phyloP scores from a whole-genome alignment of 2,888 invertebrate genomes.

The Horisme vitalbata region DNA sequence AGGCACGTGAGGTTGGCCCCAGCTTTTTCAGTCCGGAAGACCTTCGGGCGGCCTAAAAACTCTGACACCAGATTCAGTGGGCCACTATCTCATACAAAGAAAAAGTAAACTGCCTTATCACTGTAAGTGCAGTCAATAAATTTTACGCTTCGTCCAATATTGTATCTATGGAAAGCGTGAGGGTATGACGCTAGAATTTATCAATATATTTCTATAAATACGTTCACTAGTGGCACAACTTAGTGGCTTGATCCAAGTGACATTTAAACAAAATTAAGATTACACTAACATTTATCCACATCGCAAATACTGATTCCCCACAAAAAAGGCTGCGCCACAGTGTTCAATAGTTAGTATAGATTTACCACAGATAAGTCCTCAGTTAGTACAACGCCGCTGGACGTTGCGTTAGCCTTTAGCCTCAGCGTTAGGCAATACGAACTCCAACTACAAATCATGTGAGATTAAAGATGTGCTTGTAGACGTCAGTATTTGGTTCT shows the following conservation, averaged over 20 bases:
- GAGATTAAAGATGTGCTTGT: slow-evolving; percentile 10
- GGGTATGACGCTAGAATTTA: too few relatives aligned
- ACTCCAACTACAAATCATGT: slow-evolving; percentile 21
- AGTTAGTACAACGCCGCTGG: slow-evolving; percentile 7
- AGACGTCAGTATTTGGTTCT: neutral
- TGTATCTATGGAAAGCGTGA: too few relatives aligned
- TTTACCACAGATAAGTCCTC: neutral
- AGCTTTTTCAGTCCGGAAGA: too few relatives aligned
- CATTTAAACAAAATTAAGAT: slow-evolving; percentile 27
- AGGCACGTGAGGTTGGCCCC: too few relatives aligned
- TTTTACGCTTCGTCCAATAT: too few relatives aligned
- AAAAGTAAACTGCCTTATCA: too few relatives aligned
- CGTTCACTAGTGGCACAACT: too few relatives aligned
- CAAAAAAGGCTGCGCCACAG: slow-evolving; percentile 19
- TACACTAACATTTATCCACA: slow-evolving; percentile 14
- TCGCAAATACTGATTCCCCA: slow-evolving; percentile 17
- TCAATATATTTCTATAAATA: too few relatives aligned
- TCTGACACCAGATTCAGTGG: too few relatives aligned
- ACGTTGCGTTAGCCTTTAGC: slow-evolving; percentile 18
- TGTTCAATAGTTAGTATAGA: neutral
- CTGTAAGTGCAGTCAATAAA: too few relatives aligned
- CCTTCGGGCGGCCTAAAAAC: too few relatives aligned
- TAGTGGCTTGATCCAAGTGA: slow-evolving; percentile 2
- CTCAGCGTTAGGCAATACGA: slow-evolving; percentile 19
- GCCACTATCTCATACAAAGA: too few relatives aligned